Base-by-base conservation (phyloP, 2,797 vertebrate species). In the Cirrhinus molitorella region DNA sequence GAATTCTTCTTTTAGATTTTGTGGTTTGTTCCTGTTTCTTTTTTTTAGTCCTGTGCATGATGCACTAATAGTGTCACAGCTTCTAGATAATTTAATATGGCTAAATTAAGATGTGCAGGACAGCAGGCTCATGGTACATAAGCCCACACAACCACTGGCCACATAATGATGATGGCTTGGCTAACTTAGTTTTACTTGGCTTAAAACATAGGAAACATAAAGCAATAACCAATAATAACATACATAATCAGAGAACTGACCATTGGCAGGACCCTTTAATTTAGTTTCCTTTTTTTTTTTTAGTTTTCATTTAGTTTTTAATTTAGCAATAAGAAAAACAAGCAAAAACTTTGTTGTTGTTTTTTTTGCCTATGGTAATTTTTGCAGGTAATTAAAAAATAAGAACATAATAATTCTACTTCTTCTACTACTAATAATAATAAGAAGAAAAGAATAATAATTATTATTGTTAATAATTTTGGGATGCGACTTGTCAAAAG, bases 141-240 rank as follows among this genome's bases (percentile, higher is more conserved):
- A 40, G 5, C 72, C 34, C 65, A 68, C 63, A 28, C 65, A 68
- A 53, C 65, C 16, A 19, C 34, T 57, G 49, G 5, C 65, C 23
- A 68, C 65, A 57, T 80, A 28, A 28, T 55, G 55, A 37, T 55
- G 3, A 43, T 5, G n/a, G 10, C 34, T 43, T 68, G 65, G 2
- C 25, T 43, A 66, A 49, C 14, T 51, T 68, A 28, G 34, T 40
- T 67, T 68, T 43, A 17, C 16, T 80, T 80, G 65, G n/a, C 49
- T 25, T 79, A 55, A 67, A 34, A n/a, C 12, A 25, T 34, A 51
- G 31, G 57, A 40, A 75, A 17, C 31, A 55, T 53, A 57, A 40
- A 75, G 8, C 4, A 75, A 40, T 23, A 16, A 40, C 31, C 31
- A 67, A 28, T 37, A 25, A 79, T 23, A 17, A 40, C 63, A 79